Conservation (phyloP, 2,113 vertebrate genomes). For the Mus spicilegus region DNA sequence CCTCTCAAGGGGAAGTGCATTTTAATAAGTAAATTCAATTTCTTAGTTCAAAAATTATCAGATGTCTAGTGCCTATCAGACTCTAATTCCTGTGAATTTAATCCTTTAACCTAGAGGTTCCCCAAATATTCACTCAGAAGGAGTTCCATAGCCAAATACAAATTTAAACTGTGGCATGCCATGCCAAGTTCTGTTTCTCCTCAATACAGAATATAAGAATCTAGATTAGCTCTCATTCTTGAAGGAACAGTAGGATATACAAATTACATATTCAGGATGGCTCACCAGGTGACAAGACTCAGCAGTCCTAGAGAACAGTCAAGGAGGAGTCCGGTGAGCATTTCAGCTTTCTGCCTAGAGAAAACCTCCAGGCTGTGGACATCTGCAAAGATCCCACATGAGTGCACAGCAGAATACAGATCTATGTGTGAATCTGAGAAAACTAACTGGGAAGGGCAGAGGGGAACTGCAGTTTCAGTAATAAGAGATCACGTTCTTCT, state of each 20-base stretch:
- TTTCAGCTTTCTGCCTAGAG: neutral
- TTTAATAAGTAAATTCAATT: conserved; percentile 65
- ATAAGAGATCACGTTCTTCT: neutral
- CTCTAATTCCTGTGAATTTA: conserved; percentile 21
- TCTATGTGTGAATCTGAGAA: neutral
- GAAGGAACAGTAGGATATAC: neutral
- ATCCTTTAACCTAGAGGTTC: conserved; percentile 51
- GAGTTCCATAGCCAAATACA: neutral
- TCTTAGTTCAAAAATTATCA: conserved; percentile 57
- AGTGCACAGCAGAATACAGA: neutral
- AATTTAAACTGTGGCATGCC: neutral
- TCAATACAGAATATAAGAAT: neutral
- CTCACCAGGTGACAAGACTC: neutral
- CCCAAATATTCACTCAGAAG: neutral
- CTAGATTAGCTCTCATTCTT: neutral
- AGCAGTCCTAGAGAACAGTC: neutral
- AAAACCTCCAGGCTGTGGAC: neutral
- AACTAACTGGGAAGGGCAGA: neutral
- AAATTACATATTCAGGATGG: neutral
- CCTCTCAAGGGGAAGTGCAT: conserved; percentile 57
- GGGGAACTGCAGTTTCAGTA: neutral
- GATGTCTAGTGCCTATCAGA: neutral
- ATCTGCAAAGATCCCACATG: neutral
- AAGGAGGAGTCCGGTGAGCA: neutral
- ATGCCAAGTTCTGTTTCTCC: neutral